Evolutionary conservation across 2,888 invertebrate species (phyloP).

Genomic region (Aleiodes testaceus): DNA sequence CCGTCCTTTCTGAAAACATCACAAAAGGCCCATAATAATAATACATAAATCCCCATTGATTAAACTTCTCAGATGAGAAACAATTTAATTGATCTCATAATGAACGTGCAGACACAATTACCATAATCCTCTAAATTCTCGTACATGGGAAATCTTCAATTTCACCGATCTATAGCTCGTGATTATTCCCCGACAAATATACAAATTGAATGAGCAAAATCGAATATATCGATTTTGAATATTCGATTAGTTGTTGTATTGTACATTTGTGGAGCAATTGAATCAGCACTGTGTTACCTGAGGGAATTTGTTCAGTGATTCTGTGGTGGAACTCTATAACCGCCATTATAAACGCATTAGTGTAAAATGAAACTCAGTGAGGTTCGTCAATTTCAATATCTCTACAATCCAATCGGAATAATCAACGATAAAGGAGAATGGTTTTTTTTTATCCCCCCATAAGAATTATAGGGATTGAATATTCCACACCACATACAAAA

Average conservation of each 20-base stretch:
- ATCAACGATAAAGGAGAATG: neutral
- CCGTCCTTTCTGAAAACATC: neutral
- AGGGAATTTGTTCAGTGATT: conserved; percentile 31
- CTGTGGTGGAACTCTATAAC: neutral
- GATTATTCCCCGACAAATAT: conserved; percentile 25
- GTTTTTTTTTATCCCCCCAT: no score
- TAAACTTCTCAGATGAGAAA: no score
- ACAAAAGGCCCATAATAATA: no score
- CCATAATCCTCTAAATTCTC: conserved; percentile 14
- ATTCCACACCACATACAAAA: no score
- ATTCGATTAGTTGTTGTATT: conserved; percentile 48
- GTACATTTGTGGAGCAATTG: conserved; percentile 21
- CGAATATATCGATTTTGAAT: conserved; percentile 44
- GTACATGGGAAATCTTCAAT: conserved; percentile 4
- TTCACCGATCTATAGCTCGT: conserved; percentile 6
- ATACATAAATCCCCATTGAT: no score
- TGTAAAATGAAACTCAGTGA: neutral
- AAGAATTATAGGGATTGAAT: no score
- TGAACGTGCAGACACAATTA: no score
- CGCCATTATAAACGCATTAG: conserved; percentile 13
- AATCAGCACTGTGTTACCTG: conserved; percentile 33
- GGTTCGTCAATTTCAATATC: conserved; percentile 21
- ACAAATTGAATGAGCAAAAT: conserved; percentile 49
- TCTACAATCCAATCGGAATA: neutral
- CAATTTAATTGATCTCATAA: no score